Evolutionary conservation across 1,140 invertebrate species (phyloP), one percentile per base, ranked within the genome.

Genomic region (Lepidurus couesii): DNA sequence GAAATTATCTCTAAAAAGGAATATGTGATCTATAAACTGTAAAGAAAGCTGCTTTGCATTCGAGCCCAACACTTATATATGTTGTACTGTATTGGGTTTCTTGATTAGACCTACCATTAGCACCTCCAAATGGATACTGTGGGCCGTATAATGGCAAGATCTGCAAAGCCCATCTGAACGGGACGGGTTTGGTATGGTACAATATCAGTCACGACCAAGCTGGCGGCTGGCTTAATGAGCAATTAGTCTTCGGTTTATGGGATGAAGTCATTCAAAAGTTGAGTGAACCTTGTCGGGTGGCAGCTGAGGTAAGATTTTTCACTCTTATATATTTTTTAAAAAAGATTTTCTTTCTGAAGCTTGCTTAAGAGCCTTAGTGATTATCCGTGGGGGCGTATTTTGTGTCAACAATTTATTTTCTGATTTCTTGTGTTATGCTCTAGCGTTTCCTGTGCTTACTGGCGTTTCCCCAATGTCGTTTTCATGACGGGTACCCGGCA

Each of bases 401-500:
- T 75, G 21, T 74, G 16, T 75, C 21, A 7, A 10, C 16, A 13
- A 24, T 24, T 42, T 75, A 75, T 75, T 21, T 44, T 10, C 13
- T 24, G 42, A 42, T 75, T 45, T 65, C 73, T 75, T 42, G 34
- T 10, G 11, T 74, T 80, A 76, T n/a, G 74, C 84, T 83, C 9
- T 81, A 92, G 90, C 92, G 92, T 89, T 87, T 97, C 82, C 86
- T 98, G 13, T 98, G 96, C 85, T 89, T 92, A 75, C 96, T 95
- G 86, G 95, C 95, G 13, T 97, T 97, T 86, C 95, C 95, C 6
- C 90, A 92, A 83, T 98, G 96, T 84, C 86, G 90, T 65, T 84
- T 91, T 81, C 88, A 89, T 16, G 88, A 89, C 78, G 86, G 85
- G 13, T 81, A 84, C 16, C 82, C 88, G 73, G 82, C 85, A 16